phyloP scores from a whole-genome alignment of 2,797 vertebrate species.

The Podargus strigoides region DNA sequence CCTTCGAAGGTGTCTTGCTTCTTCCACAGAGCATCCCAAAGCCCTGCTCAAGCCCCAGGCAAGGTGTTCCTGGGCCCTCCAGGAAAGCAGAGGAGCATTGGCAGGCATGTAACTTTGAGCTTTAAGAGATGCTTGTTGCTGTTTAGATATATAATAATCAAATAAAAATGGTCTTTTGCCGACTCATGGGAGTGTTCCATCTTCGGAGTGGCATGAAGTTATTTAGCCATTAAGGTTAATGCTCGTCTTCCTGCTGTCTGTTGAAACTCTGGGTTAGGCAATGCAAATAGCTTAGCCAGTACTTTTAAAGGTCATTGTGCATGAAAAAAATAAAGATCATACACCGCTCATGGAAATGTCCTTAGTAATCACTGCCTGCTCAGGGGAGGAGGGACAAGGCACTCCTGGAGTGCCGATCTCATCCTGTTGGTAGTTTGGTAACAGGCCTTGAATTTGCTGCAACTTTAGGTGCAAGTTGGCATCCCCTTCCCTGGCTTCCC shows the following conservation, averaged over 20 bases:
- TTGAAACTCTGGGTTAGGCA: slow-evolving; percentile 71
- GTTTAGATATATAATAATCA: slow-evolving; percentile 18
- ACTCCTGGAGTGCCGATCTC: slow-evolving; percentile 40
- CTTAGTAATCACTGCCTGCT: slow-evolving; percentile 64
- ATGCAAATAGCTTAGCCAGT: slow-evolving; percentile 77
- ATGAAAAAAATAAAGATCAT: slow-evolving; percentile 67
- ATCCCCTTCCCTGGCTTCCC: background rate
- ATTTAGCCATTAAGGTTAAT: slow-evolving; percentile 79
- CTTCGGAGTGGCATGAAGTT: slow-evolving; percentile 58
- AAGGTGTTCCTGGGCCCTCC: background rate
- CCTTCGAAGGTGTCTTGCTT: background rate
- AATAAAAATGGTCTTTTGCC: background rate
- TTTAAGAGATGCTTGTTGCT: background rate
- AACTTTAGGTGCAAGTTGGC: background rate
- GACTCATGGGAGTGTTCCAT: slow-evolving; percentile 25
- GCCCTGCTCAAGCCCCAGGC: background rate
- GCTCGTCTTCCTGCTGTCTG: slow-evolving; percentile 69
- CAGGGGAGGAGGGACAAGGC: background rate
- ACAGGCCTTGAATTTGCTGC: background rate
- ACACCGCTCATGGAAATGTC: slow-evolving; percentile 65
- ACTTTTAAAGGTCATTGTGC: slow-evolving; percentile 77
- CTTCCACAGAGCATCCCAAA: background rate
- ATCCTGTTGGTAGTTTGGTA: background rate
- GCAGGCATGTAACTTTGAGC: background rate
- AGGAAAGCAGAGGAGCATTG: background rate